Evolutionary conservation across 2,113 vertebrate genomes (phyloP).

Genomic region (Petromus typicus): DNA sequence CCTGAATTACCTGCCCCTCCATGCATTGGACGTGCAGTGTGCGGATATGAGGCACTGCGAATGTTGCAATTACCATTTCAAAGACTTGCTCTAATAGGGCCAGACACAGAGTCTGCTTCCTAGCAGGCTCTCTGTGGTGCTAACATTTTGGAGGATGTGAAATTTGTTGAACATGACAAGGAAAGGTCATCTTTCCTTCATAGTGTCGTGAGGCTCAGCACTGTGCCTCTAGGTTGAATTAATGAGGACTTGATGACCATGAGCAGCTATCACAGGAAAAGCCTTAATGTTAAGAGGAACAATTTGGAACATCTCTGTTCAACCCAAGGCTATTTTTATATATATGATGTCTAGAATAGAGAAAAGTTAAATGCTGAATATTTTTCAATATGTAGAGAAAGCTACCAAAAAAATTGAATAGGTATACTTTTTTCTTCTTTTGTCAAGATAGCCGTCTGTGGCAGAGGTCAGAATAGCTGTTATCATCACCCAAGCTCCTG

Average conservation of each 20-base stretch:
- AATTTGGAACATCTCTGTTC: slow-evolving; percentile 46
- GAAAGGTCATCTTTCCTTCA: slow-evolving; percentile 74
- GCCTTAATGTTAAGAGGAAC: slow-evolving; percentile 26
- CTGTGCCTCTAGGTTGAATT: neutral
- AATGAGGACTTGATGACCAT: slow-evolving; percentile 43
- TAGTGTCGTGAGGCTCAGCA: slow-evolving; percentile 35
- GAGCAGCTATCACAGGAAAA: slow-evolving; percentile 23
- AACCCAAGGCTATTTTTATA: neutral
- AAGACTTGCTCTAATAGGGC: slow-evolving; percentile 60
- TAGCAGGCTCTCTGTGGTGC: slow-evolving; percentile 48
- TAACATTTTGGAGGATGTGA: slow-evolving; percentile 73
- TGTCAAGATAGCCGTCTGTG: slow-evolving; percentile 31
- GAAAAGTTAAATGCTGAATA: slow-evolving; percentile 15
- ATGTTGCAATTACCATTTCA: slow-evolving; percentile 74
- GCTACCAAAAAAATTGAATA: slow-evolving; percentile 36
- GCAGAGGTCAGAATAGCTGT: neutral
- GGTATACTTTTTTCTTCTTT: neutral
- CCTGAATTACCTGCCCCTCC: slow-evolving; percentile 55
- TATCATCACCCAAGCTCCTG: neutral
- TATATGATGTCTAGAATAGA: neutral
- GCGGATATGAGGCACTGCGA: slow-evolving; percentile 63
- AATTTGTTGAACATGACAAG: slow-evolving; percentile 75
- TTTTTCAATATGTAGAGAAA: slow-evolving; percentile 27
- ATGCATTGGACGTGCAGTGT: neutral
- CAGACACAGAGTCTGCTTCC: slow-evolving; percentile 41